Evolutionary conservation across 2,797 vertebrate genomes (phyloP).

Genomic region (Falco peregrinus): DNA sequence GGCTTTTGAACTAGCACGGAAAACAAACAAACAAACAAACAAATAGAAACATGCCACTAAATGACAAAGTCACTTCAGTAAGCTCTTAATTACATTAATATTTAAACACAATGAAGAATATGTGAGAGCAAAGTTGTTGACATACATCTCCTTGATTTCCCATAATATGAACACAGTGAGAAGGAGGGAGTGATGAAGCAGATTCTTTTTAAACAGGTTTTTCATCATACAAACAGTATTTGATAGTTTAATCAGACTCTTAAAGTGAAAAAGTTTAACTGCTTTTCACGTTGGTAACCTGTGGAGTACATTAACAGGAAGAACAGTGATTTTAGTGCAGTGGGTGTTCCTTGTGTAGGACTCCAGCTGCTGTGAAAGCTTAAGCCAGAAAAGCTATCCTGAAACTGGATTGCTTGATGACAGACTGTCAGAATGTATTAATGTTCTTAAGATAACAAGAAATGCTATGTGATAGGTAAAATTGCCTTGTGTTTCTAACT

Average conservation of each 20-base stretch:
- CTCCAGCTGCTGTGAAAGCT: slow-evolving; percentile 30
- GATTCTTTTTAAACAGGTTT: not conserved
- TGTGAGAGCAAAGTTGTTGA: not conserved
- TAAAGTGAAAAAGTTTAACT: not conserved
- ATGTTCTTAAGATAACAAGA: slow-evolving; percentile 40
- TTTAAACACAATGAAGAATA: not conserved
- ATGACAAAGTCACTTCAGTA: not conserved
- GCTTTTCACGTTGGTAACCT: not conserved
- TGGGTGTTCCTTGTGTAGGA: not conserved
- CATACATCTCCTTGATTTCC: not conserved
- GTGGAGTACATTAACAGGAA: not conserved
- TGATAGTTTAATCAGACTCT: slow-evolving; percentile 8
- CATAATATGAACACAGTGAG: not conserved
- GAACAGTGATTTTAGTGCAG: not conserved
- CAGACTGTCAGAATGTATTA: slow-evolving; percentile 60
- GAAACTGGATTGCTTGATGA: slow-evolving; percentile 57
- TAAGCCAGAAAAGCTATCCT: slow-evolving; percentile 18
- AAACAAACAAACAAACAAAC: not conserved
- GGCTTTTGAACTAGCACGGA: not conserved
- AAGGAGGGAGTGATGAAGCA: not conserved
- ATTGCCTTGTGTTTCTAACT: slow-evolving; percentile 34
- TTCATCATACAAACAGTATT: not conserved
- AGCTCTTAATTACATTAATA: not conserved
- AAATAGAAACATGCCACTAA: not conserved
- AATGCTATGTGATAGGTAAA: slow-evolving; percentile 46